Conservation (phyloP, 1,140 invertebrate species). For the Lineus longissimus region DNA sequence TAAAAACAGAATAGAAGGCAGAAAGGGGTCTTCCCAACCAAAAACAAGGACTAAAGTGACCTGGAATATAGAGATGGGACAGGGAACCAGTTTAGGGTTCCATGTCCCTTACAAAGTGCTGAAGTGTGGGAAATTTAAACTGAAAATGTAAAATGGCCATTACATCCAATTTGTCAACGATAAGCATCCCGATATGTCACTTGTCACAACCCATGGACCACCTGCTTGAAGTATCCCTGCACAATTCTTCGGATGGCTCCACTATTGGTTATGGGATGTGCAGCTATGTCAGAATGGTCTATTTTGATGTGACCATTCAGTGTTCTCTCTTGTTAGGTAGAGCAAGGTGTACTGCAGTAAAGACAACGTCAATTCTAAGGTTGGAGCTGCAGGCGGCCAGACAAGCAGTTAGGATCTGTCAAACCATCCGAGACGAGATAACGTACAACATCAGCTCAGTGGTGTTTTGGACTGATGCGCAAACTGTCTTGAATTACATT, state of each 20-base stretch:
- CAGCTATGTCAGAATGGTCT: too few relatives aligned
- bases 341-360: slow-evolving; percentile 11
- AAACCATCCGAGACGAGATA: background rate
- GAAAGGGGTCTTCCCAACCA: too few relatives aligned
- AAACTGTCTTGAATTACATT: slow-evolving; percentile 12
- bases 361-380: slow-evolving; percentile 6
- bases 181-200: slow-evolving; percentile 1
- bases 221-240: background rate
- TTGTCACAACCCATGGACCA: slow-evolving; percentile 4
- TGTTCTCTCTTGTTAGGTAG: slow-evolving; percentile 2
- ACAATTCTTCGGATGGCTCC: slow-evolving; percentile 1
- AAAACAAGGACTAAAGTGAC: too few relatives aligned
- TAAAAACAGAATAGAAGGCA: too few relatives aligned
- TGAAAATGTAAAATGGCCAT: too few relatives aligned
- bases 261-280: slow-evolving; percentile 12
- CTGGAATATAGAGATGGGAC: too few relatives aligned
- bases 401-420: background rate
- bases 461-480: slow-evolving; percentile 12
- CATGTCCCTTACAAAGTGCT: too few relatives aligned
- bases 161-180: too few relatives aligned
- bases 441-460: background rate
- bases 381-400: slow-evolving; percentile 12
- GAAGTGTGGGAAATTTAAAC: too few relatives aligned
- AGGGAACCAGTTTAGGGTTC: too few relatives aligned
- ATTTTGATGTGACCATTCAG: slow-evolving; percentile 2